These are phyloP conservation scores for Heliconius ismenius DNA, from an alignment of 2,888 invertebrate genomes.

Conservation along the genomic window DNA sequence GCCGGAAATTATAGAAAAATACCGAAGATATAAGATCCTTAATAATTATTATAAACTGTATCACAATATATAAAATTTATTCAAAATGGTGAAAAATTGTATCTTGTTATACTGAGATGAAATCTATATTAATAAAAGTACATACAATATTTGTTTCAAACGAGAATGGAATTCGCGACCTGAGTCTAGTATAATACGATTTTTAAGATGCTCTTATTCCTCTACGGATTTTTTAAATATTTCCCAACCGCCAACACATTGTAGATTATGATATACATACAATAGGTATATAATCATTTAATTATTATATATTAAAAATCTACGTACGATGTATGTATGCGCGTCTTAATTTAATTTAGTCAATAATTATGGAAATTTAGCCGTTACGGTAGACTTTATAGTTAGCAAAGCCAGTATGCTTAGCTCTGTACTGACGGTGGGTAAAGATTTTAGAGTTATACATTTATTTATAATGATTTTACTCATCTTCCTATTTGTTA, in stretches of 20 bases:
- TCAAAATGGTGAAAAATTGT: not conserved
- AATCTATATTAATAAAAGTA: not conserved
- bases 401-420: not conserved
- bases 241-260: slow-evolving; percentile 8
- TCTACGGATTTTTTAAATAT: not conserved
- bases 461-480: not conserved
- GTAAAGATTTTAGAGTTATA: not conserved
- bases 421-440: too few species aligned
- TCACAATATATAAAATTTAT: slow-evolving; percentile 15
- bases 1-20: slow-evolving; percentile 10
- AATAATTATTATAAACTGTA: slow-evolving; percentile 9
- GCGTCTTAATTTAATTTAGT: not conserved
- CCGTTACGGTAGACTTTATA: not conserved
- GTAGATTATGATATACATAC: slow-evolving; percentile 9
- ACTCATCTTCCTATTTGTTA: too few species aligned
- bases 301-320: slow-evolving; percentile 11
- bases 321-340: slow-evolving; percentile 23
- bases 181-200: not conserved
- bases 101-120: not conserved
- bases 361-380: not conserved
- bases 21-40: not conserved
- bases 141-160: not conserved
- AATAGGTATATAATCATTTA: slow-evolving; percentile 13
- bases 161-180: not conserved
- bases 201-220: not conserved